Percentiles rank a stretch among this genome's conserved stretches.
phyloP scores from a whole-genome alignment of 2,113 vertebrate genomes.

The Murina feae region DNA sequence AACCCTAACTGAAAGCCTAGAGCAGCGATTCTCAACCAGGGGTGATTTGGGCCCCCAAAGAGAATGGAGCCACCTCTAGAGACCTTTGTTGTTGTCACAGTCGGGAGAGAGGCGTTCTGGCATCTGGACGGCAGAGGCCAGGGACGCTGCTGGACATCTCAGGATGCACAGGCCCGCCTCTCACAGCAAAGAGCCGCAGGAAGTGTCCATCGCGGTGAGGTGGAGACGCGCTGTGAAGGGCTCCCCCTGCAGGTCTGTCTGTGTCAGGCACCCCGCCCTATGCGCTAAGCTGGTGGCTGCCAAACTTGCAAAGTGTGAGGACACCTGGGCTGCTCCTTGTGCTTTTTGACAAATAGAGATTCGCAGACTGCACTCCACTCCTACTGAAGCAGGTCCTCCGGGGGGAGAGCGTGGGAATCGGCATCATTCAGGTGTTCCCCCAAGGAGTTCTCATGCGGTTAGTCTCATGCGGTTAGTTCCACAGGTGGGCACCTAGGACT shows the following conservation, averaged over 20 bases:
- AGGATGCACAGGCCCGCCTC: background rate
- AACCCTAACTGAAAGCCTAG: background rate
- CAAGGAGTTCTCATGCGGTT: background rate
- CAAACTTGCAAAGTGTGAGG: background rate
- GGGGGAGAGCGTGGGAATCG: background rate
- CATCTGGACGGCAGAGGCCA: background rate
- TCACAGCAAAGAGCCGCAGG: background rate
- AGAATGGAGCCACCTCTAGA: accelerated
- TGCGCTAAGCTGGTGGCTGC: background rate
- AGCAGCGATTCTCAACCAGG: background rate
- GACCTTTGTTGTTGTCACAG: background rate
- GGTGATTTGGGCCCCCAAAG: accelerated
- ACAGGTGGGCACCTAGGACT: no score
- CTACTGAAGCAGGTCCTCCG: background rate
- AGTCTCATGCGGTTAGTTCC: background rate
- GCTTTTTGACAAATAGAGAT: background rate
- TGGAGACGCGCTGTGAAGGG: background rate
- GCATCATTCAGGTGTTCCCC: background rate
- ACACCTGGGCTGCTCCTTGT: background rate
- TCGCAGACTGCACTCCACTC: background rate
- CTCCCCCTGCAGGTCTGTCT: background rate
- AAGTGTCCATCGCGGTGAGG: accelerated
- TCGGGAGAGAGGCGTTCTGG: background rate
- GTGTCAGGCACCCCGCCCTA: background rate
- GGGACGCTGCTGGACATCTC: background rate